Base-by-base conservation (phyloP, 2,113 vertebrate species). In the Nannobrachium achirus region DNA sequence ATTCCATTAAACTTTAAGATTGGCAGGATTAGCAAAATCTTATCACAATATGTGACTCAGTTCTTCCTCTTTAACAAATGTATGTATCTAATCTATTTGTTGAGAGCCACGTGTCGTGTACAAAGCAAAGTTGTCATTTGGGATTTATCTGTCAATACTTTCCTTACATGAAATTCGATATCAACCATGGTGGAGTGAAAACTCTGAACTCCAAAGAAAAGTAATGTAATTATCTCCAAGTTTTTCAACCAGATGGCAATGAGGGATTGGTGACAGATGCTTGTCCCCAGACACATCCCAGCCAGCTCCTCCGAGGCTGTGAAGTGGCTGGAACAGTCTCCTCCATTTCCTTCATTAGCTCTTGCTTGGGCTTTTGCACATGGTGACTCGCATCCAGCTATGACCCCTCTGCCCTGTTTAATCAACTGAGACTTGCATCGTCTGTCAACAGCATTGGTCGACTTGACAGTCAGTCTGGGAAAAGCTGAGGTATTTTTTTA, bases 191-290 rank as follows among this genome's bases (percentile, higher is more conserved):
- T 53, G 6, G 4, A 25, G 50, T 40, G 42, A 41, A 56, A 44
- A 6, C 44, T 51, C 46, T 59, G 10, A 39, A 11, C 38, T 56
- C 6, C 41, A 56, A 68, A 51, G 7, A 45, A 38, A 70, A 71
- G 57, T 41, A 50, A 49, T 44, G 55, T 60, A 15, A 77, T 10
- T 62, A 53, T 60, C 46, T 66, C 66, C 56, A 39, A 68, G 44
- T 66, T 63, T 76, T 56, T 73, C 45, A 60, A 70, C 56, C 82
- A 82, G 71, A 87, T 82, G 81, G 85, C 64, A 68, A 82, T 42
- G 69, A 81, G 20, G 61, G n/a, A 13, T 64, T 61, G 68, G 46
- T 82, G 85, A 84, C 85, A 87, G 84, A 71, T 71, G 69, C 51
- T 60, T 4, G 8, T 88, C 78, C 80, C 82, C 49, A 69, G 76